Conservation (phyloP, 2,113 vertebrate species). For the Ornithorhynchus anatinus region DNA sequence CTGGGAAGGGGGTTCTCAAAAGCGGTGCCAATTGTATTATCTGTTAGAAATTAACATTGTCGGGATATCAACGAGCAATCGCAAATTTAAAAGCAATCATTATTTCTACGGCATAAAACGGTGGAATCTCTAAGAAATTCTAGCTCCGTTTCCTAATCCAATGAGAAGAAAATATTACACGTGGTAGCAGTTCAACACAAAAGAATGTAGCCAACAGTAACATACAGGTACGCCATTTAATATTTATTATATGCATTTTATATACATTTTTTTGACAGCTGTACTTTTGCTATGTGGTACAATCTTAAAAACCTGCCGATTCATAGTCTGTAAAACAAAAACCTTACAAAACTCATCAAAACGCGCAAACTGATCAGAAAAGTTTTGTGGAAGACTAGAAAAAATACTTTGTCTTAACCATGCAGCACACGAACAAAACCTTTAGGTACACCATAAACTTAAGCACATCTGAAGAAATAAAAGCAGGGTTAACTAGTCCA, state of each 20-base stretch:
- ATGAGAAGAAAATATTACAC: constrained; percentile 65
- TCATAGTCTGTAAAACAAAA: constrained; percentile 94
- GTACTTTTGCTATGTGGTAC: constrained; percentile 92
- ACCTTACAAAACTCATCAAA: constrained; percentile 96
- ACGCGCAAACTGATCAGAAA: constrained; percentile 92
- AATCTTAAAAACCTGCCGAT: constrained; percentile 97
- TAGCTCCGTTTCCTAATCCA: constrained; percentile 62
- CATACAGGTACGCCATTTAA: constrained; percentile 98
- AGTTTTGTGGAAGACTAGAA: constrained; percentile 98
- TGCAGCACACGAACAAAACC: constrained; percentile 96
- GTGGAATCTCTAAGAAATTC: constrained; percentile 57
- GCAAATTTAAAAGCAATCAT: constrained; percentile 52
- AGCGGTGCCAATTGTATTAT: constrained; percentile 9
- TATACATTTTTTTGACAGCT: constrained; percentile 96
- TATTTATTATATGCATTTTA: constrained; percentile 99
- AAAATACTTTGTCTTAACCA: constrained; percentile 99
- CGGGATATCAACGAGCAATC: background rate
- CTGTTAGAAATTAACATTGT: background rate
- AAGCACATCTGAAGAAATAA: constrained; percentile 81
- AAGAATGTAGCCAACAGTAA: constrained; percentile 79
- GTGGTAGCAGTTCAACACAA: constrained; percentile 74
- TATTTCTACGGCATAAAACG: constrained; percentile 58
- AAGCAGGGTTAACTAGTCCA: constrained; percentile 76
- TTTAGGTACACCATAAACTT: constrained; percentile 88
- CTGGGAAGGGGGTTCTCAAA: constrained; percentile 11